phyloP scores from a whole-genome alignment of 2,797 vertebrate species.

The Emydoidea blandingii region DNA sequence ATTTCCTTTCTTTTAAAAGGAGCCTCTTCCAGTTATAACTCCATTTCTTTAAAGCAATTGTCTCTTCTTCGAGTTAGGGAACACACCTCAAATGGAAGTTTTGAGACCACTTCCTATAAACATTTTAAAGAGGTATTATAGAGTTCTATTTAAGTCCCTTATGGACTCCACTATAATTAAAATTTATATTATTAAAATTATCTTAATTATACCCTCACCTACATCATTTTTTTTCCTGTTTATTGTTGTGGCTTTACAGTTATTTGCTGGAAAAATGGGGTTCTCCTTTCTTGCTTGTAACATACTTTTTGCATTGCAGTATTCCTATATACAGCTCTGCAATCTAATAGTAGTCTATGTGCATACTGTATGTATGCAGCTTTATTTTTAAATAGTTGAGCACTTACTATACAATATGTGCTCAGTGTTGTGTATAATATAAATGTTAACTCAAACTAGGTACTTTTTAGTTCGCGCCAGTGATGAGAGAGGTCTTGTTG shows the following conservation, averaged over 20 bases:
- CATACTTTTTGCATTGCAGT: background rate
- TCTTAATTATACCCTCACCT: background rate
- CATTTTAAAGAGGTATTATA: background rate
- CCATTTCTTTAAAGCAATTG: background rate
- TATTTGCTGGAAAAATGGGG: background rate
- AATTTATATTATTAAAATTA: background rate
- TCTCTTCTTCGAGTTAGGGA: background rate
- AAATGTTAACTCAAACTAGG: background rate
- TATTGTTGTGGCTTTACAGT: background rate
- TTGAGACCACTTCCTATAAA: background rate
- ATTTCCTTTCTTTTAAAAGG: background rate
- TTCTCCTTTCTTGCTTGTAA: background rate
- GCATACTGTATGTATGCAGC: background rate
- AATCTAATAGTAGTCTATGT: background rate
- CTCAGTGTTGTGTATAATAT: background rate
- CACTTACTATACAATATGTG: background rate
- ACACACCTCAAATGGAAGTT: background rate
- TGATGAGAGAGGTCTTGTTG: background rate
- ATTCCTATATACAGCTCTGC: background rate
- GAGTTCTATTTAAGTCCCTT: background rate
- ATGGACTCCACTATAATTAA: background rate
- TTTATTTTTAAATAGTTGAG: background rate
- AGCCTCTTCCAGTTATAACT: background rate
- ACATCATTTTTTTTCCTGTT: background rate
- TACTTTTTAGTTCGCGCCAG: too few species aligned